phyloP scores from a whole-genome alignment of 1,140 invertebrate species.

The Leguminivora glycinivorella region DNA sequence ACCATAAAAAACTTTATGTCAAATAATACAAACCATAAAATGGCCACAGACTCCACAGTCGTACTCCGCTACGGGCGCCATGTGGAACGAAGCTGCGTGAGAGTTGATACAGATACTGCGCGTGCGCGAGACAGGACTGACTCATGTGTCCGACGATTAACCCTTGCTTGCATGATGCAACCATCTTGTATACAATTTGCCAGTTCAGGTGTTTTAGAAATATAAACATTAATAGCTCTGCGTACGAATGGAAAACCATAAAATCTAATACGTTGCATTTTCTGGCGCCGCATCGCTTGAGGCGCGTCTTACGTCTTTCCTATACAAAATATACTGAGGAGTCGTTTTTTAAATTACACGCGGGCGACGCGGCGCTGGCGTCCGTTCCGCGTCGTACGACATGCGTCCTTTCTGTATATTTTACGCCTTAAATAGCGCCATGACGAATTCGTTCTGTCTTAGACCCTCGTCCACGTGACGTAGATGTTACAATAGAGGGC shows the following conservation, averaged over 20 bases:
- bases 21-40: too few relatives aligned
- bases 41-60: neutral
- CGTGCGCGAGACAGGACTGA: neutral
- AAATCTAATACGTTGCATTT: too few relatives aligned
- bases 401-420: too few relatives aligned
- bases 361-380: too few relatives aligned
- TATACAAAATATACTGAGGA: too few relatives aligned
- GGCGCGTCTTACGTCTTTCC: too few relatives aligned
- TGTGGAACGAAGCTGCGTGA: neutral
- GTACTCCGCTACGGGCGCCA: too few relatives aligned
- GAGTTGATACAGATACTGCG: slow-evolving; percentile 12
- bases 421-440: too few relatives aligned
- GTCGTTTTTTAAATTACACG: too few relatives aligned
- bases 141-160: neutral
- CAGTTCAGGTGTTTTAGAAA: neutral
- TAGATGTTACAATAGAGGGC: slow-evolving; percentile 9
- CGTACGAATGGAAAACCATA: neutral
- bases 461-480: neutral
- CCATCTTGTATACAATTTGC: neutral
- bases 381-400: too few relatives aligned
- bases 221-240: neutral
- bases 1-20: too few relatives aligned
- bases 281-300: too few relatives aligned
- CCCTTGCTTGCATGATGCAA: neutral
- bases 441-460: neutral